Evolutionary conservation across 1,140 invertebrate species (phyloP).

Genomic region (Aphelinus atriplicis): DNA sequence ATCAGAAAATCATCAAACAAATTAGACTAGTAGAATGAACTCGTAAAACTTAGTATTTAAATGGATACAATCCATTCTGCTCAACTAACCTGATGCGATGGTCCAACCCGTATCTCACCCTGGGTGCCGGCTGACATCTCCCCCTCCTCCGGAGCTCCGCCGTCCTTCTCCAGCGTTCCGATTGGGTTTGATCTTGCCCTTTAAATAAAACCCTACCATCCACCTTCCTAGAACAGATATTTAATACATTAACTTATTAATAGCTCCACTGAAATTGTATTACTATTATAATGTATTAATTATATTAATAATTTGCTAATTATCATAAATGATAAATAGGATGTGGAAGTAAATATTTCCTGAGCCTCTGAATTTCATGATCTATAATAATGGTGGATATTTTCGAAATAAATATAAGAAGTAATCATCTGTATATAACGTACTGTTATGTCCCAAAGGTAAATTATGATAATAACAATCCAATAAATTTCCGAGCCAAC

Average conservation of each 20-base stretch:
- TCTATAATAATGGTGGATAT: too few relatives aligned
- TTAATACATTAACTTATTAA: background rate
- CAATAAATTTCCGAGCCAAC: too few relatives aligned
- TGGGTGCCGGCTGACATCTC: constrained; percentile 81
- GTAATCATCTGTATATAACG: too few relatives aligned
- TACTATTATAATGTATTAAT: too few relatives aligned
- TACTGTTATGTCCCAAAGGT: too few relatives aligned
- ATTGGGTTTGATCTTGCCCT: constrained; percentile 62
- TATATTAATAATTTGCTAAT: too few relatives aligned
- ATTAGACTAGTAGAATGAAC: background rate
- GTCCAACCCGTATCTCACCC: constrained; percentile 94
- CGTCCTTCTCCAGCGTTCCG: constrained; percentile 67
- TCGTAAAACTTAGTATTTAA: background rate
- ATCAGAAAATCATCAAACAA: constrained; percentile 44
- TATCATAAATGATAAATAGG: too few relatives aligned
- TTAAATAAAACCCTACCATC: constrained; percentile 64
- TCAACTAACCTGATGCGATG: constrained; percentile 84
- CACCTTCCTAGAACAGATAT: constrained; percentile 62
- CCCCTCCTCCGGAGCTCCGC: constrained; percentile 65
- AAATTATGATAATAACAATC: too few relatives aligned
- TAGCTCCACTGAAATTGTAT: too few relatives aligned
- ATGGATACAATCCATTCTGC: background rate
- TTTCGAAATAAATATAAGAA: too few relatives aligned
- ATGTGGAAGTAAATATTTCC: too few relatives aligned
- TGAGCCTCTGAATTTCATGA: too few relatives aligned